Conservation (phyloP, 2,113 vertebrate species). For the Campylomormyrus tamandua region DNA sequence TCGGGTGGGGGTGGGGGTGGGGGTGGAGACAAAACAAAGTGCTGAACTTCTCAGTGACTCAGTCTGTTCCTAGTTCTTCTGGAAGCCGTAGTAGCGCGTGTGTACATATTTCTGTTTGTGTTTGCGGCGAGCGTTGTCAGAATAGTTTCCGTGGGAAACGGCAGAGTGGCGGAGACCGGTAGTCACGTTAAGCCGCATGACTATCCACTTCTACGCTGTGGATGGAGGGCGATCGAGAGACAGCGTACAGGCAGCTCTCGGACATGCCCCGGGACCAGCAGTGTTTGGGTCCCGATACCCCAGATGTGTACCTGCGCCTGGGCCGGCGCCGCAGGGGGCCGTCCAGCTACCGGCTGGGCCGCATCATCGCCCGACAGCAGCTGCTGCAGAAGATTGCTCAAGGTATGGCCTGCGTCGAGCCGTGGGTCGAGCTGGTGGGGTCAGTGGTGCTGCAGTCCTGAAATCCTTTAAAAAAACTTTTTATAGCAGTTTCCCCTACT, state of each 20-base stretch:
- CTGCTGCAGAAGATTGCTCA: conserved; percentile 50
- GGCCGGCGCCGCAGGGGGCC: conserved; percentile 45
- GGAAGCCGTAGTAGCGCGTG: neutral
- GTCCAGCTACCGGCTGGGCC: conserved; percentile 58
- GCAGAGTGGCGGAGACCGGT: neutral
- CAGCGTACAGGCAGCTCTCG: conserved; percentile 71
- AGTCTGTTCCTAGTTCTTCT: neutral
- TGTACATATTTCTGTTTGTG: neutral
- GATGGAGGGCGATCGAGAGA: neutral
- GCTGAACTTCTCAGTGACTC: neutral
- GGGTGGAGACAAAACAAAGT: neutral
- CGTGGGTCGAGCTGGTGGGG: neutral
- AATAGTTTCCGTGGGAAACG: neutral
- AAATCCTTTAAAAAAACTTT: neutral
- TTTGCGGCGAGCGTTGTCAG: neutral
- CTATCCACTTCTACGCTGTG: neutral
- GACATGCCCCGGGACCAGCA: conserved; percentile 30
- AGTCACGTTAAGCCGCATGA: neutral
- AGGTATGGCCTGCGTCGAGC: conserved; percentile 43
- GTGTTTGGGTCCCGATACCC: conserved; percentile 49
- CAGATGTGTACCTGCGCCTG: conserved; percentile 58
- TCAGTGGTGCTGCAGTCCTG: neutral
- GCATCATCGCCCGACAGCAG: conserved; percentile 57
- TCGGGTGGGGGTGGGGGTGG: neutral
- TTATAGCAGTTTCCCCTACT: neutral